Conservation (phyloP, 1,140 invertebrate genomes). For the Bombus difficillimus region DNA sequence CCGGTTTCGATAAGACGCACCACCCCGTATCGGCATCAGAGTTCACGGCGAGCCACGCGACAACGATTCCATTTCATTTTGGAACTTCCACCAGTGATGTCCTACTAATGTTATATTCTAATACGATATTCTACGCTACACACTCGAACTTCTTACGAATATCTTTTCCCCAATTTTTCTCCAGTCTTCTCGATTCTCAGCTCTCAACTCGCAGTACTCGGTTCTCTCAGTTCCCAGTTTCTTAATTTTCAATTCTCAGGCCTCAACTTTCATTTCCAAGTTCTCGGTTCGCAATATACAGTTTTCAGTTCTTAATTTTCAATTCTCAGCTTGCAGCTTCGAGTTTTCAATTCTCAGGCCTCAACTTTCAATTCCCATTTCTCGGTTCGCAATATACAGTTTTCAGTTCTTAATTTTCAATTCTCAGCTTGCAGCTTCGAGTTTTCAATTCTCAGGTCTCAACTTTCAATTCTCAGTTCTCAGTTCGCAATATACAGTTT, state of each 20-base stretch:
- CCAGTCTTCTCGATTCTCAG: neutral
- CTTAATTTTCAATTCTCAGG: neutral
- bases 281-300: neutral
- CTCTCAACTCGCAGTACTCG: neutral
- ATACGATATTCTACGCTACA: neutral
- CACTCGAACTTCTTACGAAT: neutral
- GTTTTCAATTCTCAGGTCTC: fast-evolving
- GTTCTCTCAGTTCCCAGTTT: neutral
- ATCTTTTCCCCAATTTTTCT: neutral
- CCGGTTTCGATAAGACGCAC: conserved; percentile 56
- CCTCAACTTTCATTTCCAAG: no score
- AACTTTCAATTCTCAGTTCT: neutral
- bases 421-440: no score
- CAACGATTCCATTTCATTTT: conserved; percentile 27
- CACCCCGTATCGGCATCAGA: conserved; percentile 17
- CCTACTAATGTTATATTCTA: neutral
- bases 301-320: neutral
- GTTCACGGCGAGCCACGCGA: conserved; percentile 21
- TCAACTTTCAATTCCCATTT: no score
- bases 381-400: fast-evolving
- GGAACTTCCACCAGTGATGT: neutral
- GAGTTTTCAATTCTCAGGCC: neutral
- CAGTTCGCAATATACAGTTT: no score
- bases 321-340: no score
- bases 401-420: neutral